Conservation (phyloP, 2,888 invertebrate genomes). For the Empis livida region DNA sequence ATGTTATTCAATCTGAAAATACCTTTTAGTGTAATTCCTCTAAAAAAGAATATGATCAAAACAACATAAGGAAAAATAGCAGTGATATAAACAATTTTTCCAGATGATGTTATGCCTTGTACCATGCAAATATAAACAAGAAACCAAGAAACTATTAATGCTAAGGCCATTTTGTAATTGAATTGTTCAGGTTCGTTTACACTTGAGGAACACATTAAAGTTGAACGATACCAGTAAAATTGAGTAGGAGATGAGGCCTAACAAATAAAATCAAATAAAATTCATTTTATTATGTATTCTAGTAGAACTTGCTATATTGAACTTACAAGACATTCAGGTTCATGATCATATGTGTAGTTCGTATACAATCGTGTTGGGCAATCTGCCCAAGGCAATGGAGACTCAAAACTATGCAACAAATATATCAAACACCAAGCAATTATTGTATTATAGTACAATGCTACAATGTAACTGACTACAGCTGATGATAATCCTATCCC, state of each 20-base stretch:
- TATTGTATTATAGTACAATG: slow-evolving; percentile 93
- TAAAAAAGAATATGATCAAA: slow-evolving; percentile 87
- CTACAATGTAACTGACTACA: slow-evolving; percentile 92
- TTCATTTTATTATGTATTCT: neutral
- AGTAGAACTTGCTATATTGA: neutral
- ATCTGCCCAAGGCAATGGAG: slow-evolving; percentile 81
- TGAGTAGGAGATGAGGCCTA: slow-evolving; percentile 78
- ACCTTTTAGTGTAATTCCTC: slow-evolving; percentile 82
- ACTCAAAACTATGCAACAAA: slow-evolving; percentile 85
- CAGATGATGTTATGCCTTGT: slow-evolving; percentile 92
- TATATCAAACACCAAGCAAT: slow-evolving; percentile 97
- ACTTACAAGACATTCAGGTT: slow-evolving; percentile 72
- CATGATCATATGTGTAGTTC: slow-evolving; percentile 64
- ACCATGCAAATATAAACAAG: slow-evolving; percentile 95
- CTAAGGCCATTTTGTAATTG: slow-evolving; percentile 83
- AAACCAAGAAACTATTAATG: slow-evolving; percentile 81
- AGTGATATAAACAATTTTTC: slow-evolving; percentile 92
- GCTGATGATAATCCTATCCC: slow-evolving; percentile 91
- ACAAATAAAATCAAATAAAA: neutral
- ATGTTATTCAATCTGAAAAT: slow-evolving; percentile 21
- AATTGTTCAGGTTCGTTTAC: slow-evolving; percentile 75
- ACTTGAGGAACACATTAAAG: slow-evolving; percentile 78
- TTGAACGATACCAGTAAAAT: slow-evolving; percentile 91
- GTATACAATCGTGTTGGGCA: slow-evolving; percentile 73
- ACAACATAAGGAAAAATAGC: slow-evolving; percentile 95